Evolutionary conservation across 2,113 vertebrate genomes (phyloP), one percentile per base, ranked within the genome.

Genomic region (Mustela lutreola): DNA sequence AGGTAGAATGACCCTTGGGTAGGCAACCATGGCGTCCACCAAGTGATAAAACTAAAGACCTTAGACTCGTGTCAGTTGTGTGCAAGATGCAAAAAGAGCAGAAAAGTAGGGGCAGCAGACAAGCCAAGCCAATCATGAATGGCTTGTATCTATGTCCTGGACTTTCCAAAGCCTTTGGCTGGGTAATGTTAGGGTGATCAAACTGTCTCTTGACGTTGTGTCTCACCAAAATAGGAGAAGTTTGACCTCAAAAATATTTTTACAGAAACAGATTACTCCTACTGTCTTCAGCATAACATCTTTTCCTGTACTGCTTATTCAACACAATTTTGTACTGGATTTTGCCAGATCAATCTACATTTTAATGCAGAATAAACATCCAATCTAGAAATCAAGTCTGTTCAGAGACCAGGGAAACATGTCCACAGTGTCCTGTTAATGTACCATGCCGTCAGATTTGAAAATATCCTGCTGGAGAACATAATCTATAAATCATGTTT

Each of bases 381-480:
- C 60, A 53, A 89, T 80, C 89, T 94, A 98, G 94, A 97, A 98
- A 97, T 93, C 96, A 91, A 80, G 60, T 92, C 82, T 90, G 63
- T 96, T 97, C 19, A 73, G 80, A 75, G 11, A 79, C 79, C 96
- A 88, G 62, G 87, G 90, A 98, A 97, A 96, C 45, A 97, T 89
- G 81, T 97, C 88, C 79, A 93, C 53, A 60, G 95, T 94, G 63
- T 92, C 39, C 91, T 97, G 92, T 97, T 98, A 93, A 96, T 79
- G 78, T 95, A 56, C 91, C 97, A 48, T 97, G 96, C 78, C 95
- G 60, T 24, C 48, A 89, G 48, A 93, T 94, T 93, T 96, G 97
- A 98, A 98, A 98, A 83, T 87, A 94, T 97, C 62, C 58, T 85
- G 79, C 16, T 95, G 89, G 89, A 96, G 85, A 97, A 96, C 98